Base-by-base conservation (phyloP, 30 jellyfish, hydroid and myxozoan species). In the Pelagia noctiluca region DNA sequence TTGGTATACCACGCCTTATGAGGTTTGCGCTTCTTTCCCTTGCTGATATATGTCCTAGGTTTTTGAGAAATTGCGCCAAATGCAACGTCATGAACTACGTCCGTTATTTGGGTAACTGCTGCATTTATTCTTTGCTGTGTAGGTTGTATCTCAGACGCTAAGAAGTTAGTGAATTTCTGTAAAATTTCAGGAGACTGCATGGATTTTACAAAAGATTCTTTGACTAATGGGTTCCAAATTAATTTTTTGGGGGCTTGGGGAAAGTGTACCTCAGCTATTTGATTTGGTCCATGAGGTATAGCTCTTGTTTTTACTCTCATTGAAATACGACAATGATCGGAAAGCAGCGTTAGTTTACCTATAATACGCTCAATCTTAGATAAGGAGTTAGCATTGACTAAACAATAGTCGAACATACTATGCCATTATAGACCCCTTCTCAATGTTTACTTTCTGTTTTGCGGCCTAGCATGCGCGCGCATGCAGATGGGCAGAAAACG, bases 271-370 rank as follows among this genome's bases (percentile, higher is more conserved):
- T 60, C 29, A 60, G 29, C 29, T 1, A 23, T 16, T 60, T 0
- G 21, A 0, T 11, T 23, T 60, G 21, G 21, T 60, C 0, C 29
- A 60, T 12, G 72, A 0, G 29, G 29, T 0, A 60, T 11, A 16
- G 72, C 0, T 60, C 29, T 60, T 23, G 72, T 60, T 60, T 60
- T 60, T 60, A 60, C 29, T 1, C 72, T 60, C 72, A 60, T 60
- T 23, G 72, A 60, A 1, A 60, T 23, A 1, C 72, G 26, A 60
- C 72, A 60, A 23, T 60, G 72, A 23, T 60, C 72, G 21, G 72
- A 60, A 60, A 60, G 72, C 21, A 60, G 29, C 0, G 29, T 11
- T 0, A 60, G 1, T 35, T 60, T 16, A 23, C 72, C 29, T 11
- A 23, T 60, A 60, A 60, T 19, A 11, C 72, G 29, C 0, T 60